Percentiles rank a stretch among this genome's conserved stretches.
These are phyloP conservation scores for Meteorus colon DNA, from an alignment of 2,888 invertebrate species.

Conservation along the genomic window DNA sequence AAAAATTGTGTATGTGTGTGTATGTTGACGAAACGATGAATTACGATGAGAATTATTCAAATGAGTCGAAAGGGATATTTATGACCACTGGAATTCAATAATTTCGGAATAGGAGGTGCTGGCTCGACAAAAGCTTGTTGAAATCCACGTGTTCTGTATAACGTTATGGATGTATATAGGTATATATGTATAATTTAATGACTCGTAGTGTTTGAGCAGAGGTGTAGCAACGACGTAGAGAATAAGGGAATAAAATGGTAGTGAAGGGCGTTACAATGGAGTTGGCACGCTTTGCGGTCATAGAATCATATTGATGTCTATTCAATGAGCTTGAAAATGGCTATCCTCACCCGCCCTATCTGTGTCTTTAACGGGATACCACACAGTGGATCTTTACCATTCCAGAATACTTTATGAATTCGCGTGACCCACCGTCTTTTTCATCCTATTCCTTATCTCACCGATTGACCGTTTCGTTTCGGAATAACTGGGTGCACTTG, in stretches of 20 bases:
- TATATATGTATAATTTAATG: constrained; percentile 14
- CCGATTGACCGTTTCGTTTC: constrained; percentile 14
- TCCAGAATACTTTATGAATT: constrained; percentile 69
- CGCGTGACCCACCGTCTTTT: constrained; percentile 58
- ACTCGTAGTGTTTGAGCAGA: constrained; percentile 29
- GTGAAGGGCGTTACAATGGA: constrained; percentile 69
- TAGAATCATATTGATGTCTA: constrained; percentile 72
- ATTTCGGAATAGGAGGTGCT: constrained; percentile 22
- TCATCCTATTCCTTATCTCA: neutral
- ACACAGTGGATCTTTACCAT: constrained; percentile 59
- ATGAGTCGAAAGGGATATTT: constrained; percentile 19
- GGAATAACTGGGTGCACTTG: too few relatives aligned
- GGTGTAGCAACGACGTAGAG: constrained; percentile 40
- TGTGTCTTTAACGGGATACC: constrained; percentile 67
- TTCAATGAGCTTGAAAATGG: constrained; percentile 74
- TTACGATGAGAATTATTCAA: constrained; percentile 18
- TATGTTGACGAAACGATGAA: neutral
- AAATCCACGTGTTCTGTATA: constrained; percentile 10
- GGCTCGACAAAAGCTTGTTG: constrained; percentile 28
- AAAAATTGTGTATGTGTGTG: neutral
- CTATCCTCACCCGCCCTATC: constrained; percentile 45
- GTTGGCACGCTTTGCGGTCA: constrained; percentile 72
- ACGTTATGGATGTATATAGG: constrained; percentile 2
- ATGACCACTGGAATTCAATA: constrained; percentile 5
- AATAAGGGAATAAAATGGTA: constrained; percentile 69